These are phyloP conservation scores for Anhinga rufa DNA, from an alignment of 2,113 vertebrate species.

Conservation along the genomic window DNA sequence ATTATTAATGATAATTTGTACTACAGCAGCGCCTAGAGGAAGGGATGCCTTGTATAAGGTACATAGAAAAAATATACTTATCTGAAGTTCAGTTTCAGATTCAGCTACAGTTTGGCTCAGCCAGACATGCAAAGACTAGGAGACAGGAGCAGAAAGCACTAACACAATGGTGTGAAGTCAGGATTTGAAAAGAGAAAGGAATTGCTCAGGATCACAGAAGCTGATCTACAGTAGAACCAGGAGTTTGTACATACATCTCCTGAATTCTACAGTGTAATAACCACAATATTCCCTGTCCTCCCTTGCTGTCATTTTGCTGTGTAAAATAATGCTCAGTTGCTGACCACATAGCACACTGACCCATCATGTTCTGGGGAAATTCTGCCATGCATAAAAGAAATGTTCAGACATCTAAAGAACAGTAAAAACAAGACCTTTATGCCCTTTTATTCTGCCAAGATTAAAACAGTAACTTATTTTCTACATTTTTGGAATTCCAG, in stretches of 20 bases:
- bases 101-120: background rate
- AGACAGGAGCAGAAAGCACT: background rate
- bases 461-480: background rate
- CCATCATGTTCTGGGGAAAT: background rate
- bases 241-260: background rate
- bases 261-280: background rate
- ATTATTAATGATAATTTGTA: slow-evolving; percentile 56
- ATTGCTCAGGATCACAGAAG: background rate
- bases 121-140: background rate
- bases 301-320: background rate
- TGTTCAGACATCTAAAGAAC: background rate
- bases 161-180: background rate
- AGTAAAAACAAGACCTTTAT: background rate
- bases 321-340: background rate
- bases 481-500: background rate
- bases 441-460: background rate
- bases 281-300: background rate
- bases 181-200: background rate
- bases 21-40: slow-evolving; percentile 47
- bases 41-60: background rate
- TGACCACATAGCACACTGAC: background rate
- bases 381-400: background rate
- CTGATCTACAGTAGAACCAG: background rate
- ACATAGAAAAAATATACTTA: background rate
- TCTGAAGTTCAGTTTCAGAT: background rate